phyloP scores from a whole-genome alignment of 2,113 vertebrate genomes.

The Rhabdornis inornatus region DNA sequence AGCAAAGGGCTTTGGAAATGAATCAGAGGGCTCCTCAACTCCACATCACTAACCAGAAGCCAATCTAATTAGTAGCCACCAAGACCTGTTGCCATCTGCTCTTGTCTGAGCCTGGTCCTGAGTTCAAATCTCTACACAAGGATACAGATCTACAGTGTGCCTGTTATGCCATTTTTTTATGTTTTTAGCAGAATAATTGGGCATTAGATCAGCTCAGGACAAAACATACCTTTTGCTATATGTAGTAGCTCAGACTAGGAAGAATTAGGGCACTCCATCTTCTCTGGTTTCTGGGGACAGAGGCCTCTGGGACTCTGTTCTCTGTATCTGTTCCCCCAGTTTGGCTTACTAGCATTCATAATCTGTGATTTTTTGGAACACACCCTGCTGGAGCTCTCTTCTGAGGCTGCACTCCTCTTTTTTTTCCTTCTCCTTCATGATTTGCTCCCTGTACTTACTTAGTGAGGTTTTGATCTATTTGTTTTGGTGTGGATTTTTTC shows the following conservation, averaged over 20 bases:
- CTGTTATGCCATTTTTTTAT: background rate
- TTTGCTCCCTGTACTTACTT: background rate
- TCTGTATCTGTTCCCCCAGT: background rate
- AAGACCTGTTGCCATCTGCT: background rate
- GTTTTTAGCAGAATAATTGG: background rate
- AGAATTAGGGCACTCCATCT: background rate
- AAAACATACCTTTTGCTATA: background rate
- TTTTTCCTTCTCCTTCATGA: background rate
- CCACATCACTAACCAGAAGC: background rate
- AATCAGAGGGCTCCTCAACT: background rate
- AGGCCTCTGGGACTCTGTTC: background rate
- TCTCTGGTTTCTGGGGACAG: background rate
- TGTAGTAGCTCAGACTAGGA: background rate
- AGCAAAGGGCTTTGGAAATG: background rate
- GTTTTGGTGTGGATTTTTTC: background rate
- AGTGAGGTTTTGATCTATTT: background rate
- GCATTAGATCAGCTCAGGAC: background rate
- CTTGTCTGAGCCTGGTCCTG: background rate
- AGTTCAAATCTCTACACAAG: background rate
- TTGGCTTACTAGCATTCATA: background rate
- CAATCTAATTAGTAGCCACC: background rate
- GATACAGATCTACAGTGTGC: background rate
- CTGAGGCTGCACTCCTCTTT: background rate
- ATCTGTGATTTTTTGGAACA: background rate
- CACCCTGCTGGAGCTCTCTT: rapidly evolving